Conservation (phyloP, 2,888 invertebrate species). For the Synanthedon formicaeformis region DNA sequence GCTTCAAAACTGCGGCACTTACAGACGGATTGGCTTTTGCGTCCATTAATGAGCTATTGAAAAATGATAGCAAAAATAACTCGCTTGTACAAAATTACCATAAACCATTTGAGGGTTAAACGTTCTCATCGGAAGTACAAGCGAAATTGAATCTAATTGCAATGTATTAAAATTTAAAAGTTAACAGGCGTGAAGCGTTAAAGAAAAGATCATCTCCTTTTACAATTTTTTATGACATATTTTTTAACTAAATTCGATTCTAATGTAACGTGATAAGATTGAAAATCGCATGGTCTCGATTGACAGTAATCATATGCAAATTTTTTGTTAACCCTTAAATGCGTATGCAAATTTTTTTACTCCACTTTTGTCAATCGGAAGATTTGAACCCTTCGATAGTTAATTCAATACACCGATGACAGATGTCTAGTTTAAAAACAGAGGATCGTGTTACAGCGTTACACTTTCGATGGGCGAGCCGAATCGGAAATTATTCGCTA, state of each 20-base stretch:
- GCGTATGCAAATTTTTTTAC: conserved; percentile 55
- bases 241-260: conserved; percentile 8
- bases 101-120: conserved; percentile 54
- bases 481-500: conserved; percentile 9
- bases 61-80: conserved; percentile 69
- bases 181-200: background rate
- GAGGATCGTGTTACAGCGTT: conserved; percentile 36
- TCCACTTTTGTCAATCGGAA: conserved; percentile 16
- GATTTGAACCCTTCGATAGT: conserved; percentile 32
- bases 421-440: conserved; percentile 51
- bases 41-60: conserved; percentile 66
- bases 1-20: conserved; percentile 43
- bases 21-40: conserved; percentile 47
- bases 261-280: conserved; percentile 8
- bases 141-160: conserved; percentile 8
- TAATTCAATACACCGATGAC: conserved; percentile 57
- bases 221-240: conserved; percentile 2
- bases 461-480: conserved; percentile 12
- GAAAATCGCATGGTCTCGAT: conserved; percentile 8
- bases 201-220: conserved; percentile 14
- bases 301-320: conserved; percentile 33
- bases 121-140: conserved; percentile 8
- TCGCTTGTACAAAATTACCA: conserved; percentile 51
- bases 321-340: conserved; percentile 50
- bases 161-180: conserved; percentile 1